Evolutionary conservation across 2,888 invertebrate species (phyloP), one percentile per base, ranked within the genome.

Genomic region (Hesperia comma): DNA sequence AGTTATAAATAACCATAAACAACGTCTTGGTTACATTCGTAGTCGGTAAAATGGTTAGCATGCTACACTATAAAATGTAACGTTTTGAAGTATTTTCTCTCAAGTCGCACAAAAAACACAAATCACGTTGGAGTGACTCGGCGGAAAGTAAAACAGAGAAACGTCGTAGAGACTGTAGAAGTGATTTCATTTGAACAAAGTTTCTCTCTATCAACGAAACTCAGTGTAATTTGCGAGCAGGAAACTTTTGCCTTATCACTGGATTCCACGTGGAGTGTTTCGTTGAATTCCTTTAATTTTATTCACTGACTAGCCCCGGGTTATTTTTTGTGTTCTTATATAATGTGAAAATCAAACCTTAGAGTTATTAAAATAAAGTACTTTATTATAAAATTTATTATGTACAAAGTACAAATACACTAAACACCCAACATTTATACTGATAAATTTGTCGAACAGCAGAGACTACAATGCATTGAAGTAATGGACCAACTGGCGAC

Each of bases 231-330:
- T 92, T 90, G 87, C 82, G 85, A 89, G 84, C 81, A 82, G 81
- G 86, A 86, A 90, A 92, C 84, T 91, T 91, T 84, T 76, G 82
- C 81, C 88, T 91, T 92, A 92, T 91, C 91, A 88, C 84, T 77
- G 83, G 85, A 90, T 88, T 91, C 86, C 90, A 90, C 90, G 89
- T 90, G 86, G 88, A 87, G 85, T 89, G 85, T 88, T 91, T 88
- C 86, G 88, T 85, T 81, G 82, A 82, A 85, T 86, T 85, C 82
- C 81, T 82, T n/a, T 82, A 82, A 87, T 88, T 86, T 87, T 83
- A 84, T 86, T 84, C 80, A 78, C 79, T 76, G 78, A 70, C 73
- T 74, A 76, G 71, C 70, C 43, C 1, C 70, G 77, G 77, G 74
- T 77, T 80, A 75, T 77, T 74, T 76, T 77, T 74, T 68, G 61